A percentile compares a stretch with the other conserved stretches of the same genome.
These are phyloP conservation scores for Colius striatus DNA, from an alignment of 2,113 vertebrate species.

Conservation along the genomic window DNA sequence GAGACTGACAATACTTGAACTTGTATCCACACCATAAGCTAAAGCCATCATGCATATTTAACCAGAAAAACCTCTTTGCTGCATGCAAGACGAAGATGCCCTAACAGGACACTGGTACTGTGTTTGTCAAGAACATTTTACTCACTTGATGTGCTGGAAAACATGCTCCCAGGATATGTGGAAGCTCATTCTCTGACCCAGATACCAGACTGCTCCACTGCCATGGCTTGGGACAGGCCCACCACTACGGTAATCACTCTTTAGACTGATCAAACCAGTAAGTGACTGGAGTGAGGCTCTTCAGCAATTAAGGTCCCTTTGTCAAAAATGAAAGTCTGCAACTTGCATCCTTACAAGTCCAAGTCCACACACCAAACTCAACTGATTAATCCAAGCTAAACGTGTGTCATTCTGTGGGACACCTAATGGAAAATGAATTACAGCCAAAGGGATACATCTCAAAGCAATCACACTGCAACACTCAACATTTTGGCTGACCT, in stretches of 20 bases:
- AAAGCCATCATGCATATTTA: not conserved
- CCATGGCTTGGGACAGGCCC: accelerated
- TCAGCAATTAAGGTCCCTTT: not conserved
- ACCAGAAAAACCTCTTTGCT: not conserved
- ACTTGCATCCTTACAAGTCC: accelerated
- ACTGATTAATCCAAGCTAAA: not conserved
- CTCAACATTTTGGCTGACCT: not conserved
- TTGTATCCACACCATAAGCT: not conserved
- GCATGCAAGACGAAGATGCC: not conserved
- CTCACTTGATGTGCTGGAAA: not conserved
- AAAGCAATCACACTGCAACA: not conserved
- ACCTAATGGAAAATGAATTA: not conserved
- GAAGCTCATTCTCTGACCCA: not conserved
- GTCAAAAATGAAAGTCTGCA: accelerated
- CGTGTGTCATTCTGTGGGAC: accelerated
- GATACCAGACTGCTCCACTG: not conserved
- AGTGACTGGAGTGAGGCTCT: not conserved
- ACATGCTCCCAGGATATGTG: not conserved
- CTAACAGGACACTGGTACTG: not conserved
- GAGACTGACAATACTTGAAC: not conserved
- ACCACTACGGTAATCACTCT: accelerated
- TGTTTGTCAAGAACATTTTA: not conserved
- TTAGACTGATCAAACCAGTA: not conserved
- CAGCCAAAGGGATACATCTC: not conserved
- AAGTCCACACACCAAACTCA: not conserved